These are phyloP conservation scores for Sebastes schlegelii DNA, from an alignment of 2,113 vertebrate genomes.

Conservation along the genomic window DNA sequence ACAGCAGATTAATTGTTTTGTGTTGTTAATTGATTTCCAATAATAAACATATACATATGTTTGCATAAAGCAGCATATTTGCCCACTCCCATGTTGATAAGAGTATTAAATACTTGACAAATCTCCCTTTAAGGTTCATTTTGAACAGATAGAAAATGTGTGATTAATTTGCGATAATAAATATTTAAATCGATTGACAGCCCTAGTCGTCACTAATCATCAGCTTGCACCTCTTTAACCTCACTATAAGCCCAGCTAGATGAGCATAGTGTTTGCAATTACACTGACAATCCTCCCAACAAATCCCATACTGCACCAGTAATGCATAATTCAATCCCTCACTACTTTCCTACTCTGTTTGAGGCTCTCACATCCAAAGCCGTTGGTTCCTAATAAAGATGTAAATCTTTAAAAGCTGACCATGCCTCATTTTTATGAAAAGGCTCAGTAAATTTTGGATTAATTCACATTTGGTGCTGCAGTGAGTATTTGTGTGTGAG, in stretches of 20 bases:
- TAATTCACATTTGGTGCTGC: background rate
- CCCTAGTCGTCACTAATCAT: too few relatives aligned
- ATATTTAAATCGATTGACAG: too few relatives aligned
- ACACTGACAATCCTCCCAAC: background rate
- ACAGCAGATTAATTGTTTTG: background rate
- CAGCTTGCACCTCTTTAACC: background rate
- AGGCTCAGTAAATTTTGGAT: background rate
- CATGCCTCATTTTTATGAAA: background rate
- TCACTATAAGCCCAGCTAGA: background rate
- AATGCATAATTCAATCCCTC: background rate
- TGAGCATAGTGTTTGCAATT: background rate
- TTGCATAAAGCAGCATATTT: too few relatives aligned
- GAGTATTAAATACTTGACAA: too few relatives aligned
- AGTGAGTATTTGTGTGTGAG: background rate
- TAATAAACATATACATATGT: too few relatives aligned
- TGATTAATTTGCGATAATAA: too few relatives aligned
- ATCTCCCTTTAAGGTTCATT: too few relatives aligned
- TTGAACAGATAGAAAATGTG: too few relatives aligned
- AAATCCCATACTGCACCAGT: background rate
- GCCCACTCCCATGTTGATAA: too few relatives aligned
- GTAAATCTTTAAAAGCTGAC: background rate
- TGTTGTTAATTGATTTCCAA: too few relatives aligned
- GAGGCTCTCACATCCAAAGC: background rate
- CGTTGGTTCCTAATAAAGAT: background rate
- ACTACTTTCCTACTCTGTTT: background rate